Percentiles rank a stretch among this genome's conserved stretches.
These are phyloP conservation scores for Drosophila siamana DNA, from an alignment of 2,888 invertebrate genomes.

Conservation along the genomic window DNA sequence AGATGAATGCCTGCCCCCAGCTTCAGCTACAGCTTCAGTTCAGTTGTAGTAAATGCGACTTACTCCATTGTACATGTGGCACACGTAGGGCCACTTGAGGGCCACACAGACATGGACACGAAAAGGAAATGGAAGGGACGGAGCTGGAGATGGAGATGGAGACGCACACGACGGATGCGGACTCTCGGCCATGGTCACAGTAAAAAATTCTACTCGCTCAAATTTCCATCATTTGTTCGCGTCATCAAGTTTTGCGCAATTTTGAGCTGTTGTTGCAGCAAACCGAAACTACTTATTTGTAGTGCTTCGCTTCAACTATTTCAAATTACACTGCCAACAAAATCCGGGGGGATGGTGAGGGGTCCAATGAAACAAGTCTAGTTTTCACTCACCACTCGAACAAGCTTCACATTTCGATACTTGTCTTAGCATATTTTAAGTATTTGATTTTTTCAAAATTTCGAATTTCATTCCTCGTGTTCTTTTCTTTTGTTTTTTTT, in stretches of 20 bases:
- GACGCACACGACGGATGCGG: not conserved
- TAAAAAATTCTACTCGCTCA: slow-evolving; percentile 47
- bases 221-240: slow-evolving; percentile 73
- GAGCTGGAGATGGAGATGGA: not conserved
- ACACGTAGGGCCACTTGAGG: slow-evolving; percentile 77
- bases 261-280: slow-evolving; percentile 21
- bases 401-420: too few species aligned
- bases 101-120: slow-evolving; percentile 37
- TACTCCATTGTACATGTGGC: slow-evolving; percentile 72
- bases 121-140: too few species aligned
- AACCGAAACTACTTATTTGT: slow-evolving; percentile 28
- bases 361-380: too few species aligned
- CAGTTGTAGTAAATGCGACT: too few species aligned
- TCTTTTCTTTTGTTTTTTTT: not conserved
- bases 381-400: too few species aligned
- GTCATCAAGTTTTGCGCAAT: slow-evolving; percentile 53
- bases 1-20: not conserved
- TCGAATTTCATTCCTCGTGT: not conserved
- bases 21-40: too few species aligned
- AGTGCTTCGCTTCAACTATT: slow-evolving; percentile 39
- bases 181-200: slow-evolving; percentile 33
- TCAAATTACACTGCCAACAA: slow-evolving; percentile 12
- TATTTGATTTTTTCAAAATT: not conserved
- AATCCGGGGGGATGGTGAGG: too few species aligned
- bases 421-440: too few species aligned